These are phyloP conservation scores for Erebia palarica DNA, from an alignment of 2,888 invertebrate species.

Conservation along the genomic window DNA sequence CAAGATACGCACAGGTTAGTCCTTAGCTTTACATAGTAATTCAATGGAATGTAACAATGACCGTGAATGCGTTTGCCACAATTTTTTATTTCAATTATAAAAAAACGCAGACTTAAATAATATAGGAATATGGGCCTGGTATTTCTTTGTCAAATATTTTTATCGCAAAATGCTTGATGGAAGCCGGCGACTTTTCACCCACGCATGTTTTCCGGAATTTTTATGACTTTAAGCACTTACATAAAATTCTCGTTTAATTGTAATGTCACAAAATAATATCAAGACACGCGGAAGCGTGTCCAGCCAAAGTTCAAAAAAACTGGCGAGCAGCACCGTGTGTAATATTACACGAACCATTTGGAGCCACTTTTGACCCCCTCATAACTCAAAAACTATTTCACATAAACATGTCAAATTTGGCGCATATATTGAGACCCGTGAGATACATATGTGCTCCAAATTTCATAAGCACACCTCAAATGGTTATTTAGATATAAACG, in stretches of 20 bases:
- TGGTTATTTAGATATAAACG: too few relatives aligned
- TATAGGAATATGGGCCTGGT: constrained; percentile 14
- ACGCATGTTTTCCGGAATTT: constrained; percentile 20
- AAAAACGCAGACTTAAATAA: constrained; percentile 20
- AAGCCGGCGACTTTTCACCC: constrained; percentile 13
- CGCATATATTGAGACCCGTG: too few relatives aligned
- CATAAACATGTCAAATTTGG: too few relatives aligned
- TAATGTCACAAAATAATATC: neutral
- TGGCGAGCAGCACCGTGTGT: too few relatives aligned
- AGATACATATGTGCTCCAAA: too few relatives aligned
- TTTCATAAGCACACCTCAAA: too few relatives aligned
- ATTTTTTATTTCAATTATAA: constrained; percentile 31
- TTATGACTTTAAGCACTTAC: constrained; percentile 11
- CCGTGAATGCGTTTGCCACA: constrained; percentile 52
- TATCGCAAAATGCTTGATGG: constrained; percentile 6
- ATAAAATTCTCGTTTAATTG: neutral
- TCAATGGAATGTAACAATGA: constrained; percentile 60
- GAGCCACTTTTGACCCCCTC: too few relatives aligned
- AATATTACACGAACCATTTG: too few relatives aligned
- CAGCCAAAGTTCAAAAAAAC: too few relatives aligned
- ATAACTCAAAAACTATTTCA: too few relatives aligned
- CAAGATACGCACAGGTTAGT: neutral
- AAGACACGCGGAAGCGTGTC: too few relatives aligned
- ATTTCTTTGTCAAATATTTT: constrained; percentile 26
- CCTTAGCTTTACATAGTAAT: constrained; percentile 26